These are phyloP conservation scores for Guaruba guarouba DNA, from an alignment of 2,113 vertebrate genomes.

Conservation along the genomic window DNA sequence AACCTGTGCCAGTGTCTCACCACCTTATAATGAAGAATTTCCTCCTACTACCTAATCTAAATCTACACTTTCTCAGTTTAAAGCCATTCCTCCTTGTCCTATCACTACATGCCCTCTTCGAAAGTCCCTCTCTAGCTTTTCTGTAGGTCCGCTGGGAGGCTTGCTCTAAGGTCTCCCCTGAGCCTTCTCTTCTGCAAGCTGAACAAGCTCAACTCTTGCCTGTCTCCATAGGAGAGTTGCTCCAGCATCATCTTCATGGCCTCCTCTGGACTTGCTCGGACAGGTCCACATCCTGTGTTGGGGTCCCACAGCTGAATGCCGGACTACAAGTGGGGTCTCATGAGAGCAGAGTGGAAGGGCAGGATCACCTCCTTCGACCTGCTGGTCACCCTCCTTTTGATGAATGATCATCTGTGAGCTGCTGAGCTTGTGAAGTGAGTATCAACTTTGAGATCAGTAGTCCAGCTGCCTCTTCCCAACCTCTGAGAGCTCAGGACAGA, in stretches of 20 bases:
- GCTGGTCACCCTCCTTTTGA: background rate
- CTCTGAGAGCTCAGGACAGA: background rate
- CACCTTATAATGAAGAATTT: background rate
- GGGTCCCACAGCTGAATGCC: background rate
- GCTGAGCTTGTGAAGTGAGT: background rate
- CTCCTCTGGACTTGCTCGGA: background rate
- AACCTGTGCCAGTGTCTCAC: background rate
- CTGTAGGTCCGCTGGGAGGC: background rate
- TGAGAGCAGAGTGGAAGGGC: background rate
- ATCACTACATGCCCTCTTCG: background rate
- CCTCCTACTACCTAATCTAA: background rate
- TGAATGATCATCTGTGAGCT: background rate
- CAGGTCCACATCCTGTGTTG: background rate
- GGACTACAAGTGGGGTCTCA: background rate
- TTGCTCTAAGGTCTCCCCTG: background rate
- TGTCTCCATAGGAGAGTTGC: background rate
- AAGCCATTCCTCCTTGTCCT: background rate
- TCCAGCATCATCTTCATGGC: background rate
- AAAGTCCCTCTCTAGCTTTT: background rate
- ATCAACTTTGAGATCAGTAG: background rate
- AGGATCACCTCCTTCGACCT: background rate
- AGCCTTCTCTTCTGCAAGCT: background rate
- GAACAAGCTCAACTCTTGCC: background rate
- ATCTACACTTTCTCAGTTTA: background rate
- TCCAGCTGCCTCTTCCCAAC: background rate